phyloP scores from a whole-genome alignment of 2,797 vertebrate species.

The Hemibagrus guttatus region DNA sequence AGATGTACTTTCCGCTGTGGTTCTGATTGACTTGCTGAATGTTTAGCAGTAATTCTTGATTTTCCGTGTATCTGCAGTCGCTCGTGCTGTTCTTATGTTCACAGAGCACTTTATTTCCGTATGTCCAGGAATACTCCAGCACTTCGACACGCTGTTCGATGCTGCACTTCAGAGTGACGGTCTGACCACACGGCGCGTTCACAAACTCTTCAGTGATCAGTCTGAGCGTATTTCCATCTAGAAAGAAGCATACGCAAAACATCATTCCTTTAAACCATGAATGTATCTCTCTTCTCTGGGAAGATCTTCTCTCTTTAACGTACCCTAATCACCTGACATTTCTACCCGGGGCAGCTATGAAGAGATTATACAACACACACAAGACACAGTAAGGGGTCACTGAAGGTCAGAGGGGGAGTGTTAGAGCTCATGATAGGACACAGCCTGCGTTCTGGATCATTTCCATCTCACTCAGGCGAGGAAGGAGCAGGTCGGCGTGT shows the following conservation, averaged over 20 bases:
- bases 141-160: not conserved
- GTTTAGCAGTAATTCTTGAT: not conserved
- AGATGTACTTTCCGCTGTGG: not conserved
- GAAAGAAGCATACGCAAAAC: not conserved
- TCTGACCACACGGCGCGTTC: not conserved
- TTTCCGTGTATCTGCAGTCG: not conserved
- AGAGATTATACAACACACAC: not conserved
- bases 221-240: not conserved
- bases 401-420: not conserved
- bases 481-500: not conserved
- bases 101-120: fast-evolving
- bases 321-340: not conserved
- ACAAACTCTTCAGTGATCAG: not conserved
- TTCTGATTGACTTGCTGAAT: fast-evolving
- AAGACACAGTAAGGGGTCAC: not conserved
- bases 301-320: not conserved
- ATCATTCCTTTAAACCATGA: not conserved
- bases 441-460: not conserved
- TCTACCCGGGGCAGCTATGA: not conserved
- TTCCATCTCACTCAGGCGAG: not conserved
- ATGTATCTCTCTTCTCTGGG: not conserved
- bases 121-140: not conserved
- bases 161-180: not conserved
- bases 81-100: fast-evolving
- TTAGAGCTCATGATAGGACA: not conserved